Conservation (phyloP, 2,113 vertebrate genomes). For the Corvus moneduloides region DNA sequence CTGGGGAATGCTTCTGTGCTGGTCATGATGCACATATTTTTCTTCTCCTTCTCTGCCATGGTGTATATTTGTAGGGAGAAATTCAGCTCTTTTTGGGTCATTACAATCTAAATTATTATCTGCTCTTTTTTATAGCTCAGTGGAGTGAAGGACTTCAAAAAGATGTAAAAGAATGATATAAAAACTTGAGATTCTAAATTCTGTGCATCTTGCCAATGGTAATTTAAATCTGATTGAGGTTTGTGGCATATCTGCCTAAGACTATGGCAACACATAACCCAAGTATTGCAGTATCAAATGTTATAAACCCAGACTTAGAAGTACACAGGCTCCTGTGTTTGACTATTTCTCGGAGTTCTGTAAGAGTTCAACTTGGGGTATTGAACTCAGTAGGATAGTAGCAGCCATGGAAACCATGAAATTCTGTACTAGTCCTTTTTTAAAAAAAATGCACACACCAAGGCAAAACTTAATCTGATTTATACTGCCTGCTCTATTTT, state of each 20-base stretch:
- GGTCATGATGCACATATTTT: rapidly evolving
- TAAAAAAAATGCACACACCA: not conserved
- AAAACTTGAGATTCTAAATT: not conserved
- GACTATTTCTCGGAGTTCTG: not conserved
- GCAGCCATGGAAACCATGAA: not conserved
- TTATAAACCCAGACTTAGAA: not conserved
- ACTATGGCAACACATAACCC: not conserved
- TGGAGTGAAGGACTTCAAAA: not conserved
- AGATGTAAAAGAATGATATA: not conserved
- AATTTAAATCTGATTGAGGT: not conserved
- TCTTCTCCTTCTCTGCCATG: not conserved
- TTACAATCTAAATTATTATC: not conserved
- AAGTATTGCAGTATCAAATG: not conserved
- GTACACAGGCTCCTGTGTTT: not conserved
- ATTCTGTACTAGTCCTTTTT: not conserved
- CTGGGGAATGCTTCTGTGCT: not conserved
- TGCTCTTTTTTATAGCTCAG: not conserved
- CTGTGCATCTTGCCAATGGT: not conserved
- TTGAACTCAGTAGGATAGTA: not conserved
- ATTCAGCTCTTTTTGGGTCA: not conserved
- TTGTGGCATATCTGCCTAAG: not conserved
- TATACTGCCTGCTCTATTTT: not conserved
- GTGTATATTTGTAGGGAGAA: not conserved
- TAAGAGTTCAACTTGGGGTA: not conserved
- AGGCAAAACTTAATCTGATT: not conserved